Conservation (phyloP, 2,113 vertebrate genomes). For the Cyanoliseus patagonus region DNA sequence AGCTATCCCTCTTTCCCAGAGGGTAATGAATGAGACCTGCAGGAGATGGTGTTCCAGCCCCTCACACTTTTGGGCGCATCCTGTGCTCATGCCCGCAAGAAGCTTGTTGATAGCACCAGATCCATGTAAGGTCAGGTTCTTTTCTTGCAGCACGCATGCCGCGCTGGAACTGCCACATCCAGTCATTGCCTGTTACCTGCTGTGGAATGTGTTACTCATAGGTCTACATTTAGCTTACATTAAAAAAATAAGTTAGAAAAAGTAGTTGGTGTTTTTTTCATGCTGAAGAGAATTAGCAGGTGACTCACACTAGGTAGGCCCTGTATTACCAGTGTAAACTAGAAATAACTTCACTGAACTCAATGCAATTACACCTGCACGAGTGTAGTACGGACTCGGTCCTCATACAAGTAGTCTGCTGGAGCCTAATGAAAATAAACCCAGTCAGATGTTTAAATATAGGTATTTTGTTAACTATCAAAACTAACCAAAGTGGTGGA, state of each 20-base stretch:
- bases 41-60: neutral
- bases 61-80: neutral
- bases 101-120: neutral
- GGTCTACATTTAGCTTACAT: neutral
- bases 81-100: neutral
- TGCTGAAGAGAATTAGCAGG: neutral
- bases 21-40: neutral
- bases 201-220: neutral
- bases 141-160: rapidly evolving
- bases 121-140: neutral
- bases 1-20: neutral
- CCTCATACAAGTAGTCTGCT: neutral
- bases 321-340: neutral
- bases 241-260: neutral
- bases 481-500: neutral
- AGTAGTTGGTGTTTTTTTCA: neutral
- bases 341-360: neutral
- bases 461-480: neutral
- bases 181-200: neutral
- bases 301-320: neutral
- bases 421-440: neutral
- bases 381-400: neutral
- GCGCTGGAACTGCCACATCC: neutral
- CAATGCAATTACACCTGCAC: neutral
- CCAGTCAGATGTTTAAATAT: neutral